phyloP scores from a whole-genome alignment of 2,797 vertebrate genomes.

The Oophaga sylvatica region DNA sequence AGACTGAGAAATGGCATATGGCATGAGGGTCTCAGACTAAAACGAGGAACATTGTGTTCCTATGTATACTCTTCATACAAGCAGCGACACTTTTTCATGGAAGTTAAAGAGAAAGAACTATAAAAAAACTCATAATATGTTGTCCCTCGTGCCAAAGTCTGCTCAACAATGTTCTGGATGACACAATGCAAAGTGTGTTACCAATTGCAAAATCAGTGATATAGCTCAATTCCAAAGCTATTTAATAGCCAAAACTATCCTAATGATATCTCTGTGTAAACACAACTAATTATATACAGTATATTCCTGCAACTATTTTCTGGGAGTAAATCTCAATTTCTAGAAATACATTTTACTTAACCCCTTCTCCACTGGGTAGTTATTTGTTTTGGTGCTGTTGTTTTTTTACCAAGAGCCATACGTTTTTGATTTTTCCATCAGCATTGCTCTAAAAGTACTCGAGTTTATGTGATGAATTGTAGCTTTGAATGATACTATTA shows the following conservation, averaged over 20 bases:
- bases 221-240: background rate
- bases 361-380: too few relatives aligned
- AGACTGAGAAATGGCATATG: slow-evolving; percentile 4
- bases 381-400: too few relatives aligned
- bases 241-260: background rate
- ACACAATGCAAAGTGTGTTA: slow-evolving; percentile 42
- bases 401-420: too few relatives aligned
- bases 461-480: too few relatives aligned
- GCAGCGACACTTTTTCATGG: background rate
- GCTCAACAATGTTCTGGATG: slow-evolving; percentile 23
- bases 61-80: slow-evolving; percentile 18
- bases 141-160: slow-evolving; percentile 33
- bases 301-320: background rate
- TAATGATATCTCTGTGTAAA: background rate
- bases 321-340: background rate
- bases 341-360: background rate
- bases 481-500: too few relatives aligned
- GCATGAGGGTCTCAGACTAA: background rate
- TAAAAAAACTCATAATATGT: slow-evolving; percentile 7
- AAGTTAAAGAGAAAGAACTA: background rate
- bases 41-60: slow-evolving; percentile 51
- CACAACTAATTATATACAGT: background rate
- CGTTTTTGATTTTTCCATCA: too few relatives aligned
- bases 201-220: slow-evolving; percentile 26
- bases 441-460: too few relatives aligned